phyloP scores from a whole-genome alignment of 2,888 invertebrate species.

The Epistrophe grossulariae region DNA sequence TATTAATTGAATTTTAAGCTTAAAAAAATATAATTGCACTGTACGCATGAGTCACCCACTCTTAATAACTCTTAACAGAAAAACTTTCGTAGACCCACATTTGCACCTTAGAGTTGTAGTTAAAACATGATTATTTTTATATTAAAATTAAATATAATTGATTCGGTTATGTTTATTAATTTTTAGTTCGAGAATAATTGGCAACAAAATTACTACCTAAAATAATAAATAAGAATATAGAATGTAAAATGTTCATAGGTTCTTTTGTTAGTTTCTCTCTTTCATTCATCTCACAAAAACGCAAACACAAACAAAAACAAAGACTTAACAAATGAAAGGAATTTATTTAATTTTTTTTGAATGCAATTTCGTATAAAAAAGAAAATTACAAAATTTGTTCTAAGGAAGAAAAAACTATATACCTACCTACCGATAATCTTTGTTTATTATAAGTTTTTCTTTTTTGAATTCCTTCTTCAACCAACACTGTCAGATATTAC shows the following conservation, averaged over 20 bases:
- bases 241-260: conserved; percentile 27
- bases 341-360: conserved; percentile 25
- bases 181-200: conserved; percentile 56
- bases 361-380: conserved; percentile 2
- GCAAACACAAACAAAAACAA: conserved; percentile 12
- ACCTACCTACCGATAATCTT: not conserved
- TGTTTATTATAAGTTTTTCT: conserved; percentile 3
- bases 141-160: conserved; percentile 36
- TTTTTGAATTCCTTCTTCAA: conserved; percentile 3
- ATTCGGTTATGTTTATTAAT: conserved; percentile 57
- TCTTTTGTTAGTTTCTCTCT: conserved; percentile 22
- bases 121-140: conserved; percentile 64
- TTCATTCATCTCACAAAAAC: conserved; percentile 46
- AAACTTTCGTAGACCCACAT: conserved; percentile 66
- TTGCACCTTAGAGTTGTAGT: conserved; percentile 69
- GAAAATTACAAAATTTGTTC: conserved; percentile 13
- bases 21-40: conserved; percentile 84
- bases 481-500: conserved; percentile 8
- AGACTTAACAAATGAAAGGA: conserved; percentile 12
- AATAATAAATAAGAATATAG: conserved; percentile 16
- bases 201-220: conserved; percentile 14
- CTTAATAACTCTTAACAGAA: conserved; percentile 73
- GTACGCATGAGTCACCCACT: conserved; percentile 84
- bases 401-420: not conserved
- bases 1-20: conserved; percentile 78